Percentiles rank a stretch among this genome's conserved stretches.
Evolutionary conservation across 2,797 vertebrate species (phyloP).

Genomic region (Rhynchonycteris naso): DNA sequence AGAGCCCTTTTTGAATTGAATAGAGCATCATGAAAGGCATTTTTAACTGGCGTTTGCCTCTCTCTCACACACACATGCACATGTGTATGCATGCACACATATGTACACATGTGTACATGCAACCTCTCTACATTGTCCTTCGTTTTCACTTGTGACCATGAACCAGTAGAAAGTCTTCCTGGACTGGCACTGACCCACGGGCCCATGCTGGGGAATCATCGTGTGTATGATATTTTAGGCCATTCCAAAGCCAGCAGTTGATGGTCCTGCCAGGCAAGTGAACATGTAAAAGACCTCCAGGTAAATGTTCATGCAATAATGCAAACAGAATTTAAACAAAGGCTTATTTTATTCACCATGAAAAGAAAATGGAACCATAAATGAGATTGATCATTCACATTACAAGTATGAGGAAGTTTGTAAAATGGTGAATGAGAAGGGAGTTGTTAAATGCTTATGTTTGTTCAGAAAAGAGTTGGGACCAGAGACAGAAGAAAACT

Average conservation of each 20-base stretch:
- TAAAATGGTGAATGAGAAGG: background rate
- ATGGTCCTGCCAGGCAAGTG: background rate
- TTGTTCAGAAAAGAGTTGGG: background rate
- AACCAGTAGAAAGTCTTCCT: background rate
- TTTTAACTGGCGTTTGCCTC: background rate
- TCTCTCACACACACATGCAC: background rate
- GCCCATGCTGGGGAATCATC: background rate
- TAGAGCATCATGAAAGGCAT: background rate
- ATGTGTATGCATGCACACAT: background rate
- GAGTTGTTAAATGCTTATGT: background rate
- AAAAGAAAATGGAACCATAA: conserved; percentile 7
- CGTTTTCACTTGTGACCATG: background rate
- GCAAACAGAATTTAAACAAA: background rate
- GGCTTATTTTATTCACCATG: background rate
- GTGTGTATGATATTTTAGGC: background rate
- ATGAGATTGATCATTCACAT: background rate
- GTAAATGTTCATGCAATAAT: background rate
- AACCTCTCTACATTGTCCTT: background rate
- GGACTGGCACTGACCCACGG: background rate
- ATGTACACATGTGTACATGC: background rate
- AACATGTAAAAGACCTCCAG: background rate
- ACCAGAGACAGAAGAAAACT: background rate
- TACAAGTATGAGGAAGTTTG: background rate
- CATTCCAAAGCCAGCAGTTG: background rate
- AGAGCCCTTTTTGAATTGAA: background rate